phyloP scores from a whole-genome alignment of 2,113 vertebrate species.

The Poecile atricapillus region DNA sequence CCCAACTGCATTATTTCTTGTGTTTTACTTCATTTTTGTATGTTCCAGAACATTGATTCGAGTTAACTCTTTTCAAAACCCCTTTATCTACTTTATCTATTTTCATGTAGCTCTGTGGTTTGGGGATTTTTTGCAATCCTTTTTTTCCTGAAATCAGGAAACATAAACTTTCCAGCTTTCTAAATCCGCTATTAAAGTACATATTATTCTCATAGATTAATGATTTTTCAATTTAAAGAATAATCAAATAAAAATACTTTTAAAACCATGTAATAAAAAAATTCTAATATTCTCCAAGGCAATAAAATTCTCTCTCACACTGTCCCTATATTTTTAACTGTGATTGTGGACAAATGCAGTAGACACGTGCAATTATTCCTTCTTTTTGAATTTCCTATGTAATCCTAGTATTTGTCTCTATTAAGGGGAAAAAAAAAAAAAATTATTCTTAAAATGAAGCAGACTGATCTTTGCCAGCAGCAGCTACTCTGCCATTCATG shows the following conservation, averaged over 20 bases:
- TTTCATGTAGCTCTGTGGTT: not conserved
- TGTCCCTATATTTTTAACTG: not conserved
- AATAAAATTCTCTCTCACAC: not conserved
- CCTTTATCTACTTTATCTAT: not conserved
- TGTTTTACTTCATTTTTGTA: not conserved
- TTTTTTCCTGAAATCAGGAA: not conserved
- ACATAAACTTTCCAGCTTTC: not conserved
- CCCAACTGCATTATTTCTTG: not conserved
- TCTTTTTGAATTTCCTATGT: not conserved
- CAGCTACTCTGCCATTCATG: not conserved
- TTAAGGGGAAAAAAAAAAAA: not conserved
- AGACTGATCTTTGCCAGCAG: not conserved
- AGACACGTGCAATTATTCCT: not conserved
- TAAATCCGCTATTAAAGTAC: not conserved
- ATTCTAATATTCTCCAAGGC: not conserved
- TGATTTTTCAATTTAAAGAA: not conserved
- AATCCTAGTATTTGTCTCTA: not conserved
- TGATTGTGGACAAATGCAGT: not conserved
- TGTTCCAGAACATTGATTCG: not conserved
- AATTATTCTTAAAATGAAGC: not conserved
- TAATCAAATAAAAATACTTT: not conserved
- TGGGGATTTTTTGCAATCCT: not conserved
- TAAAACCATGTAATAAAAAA: not conserved
- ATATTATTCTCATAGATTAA: not conserved
- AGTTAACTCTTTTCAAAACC: not conserved